Evolutionary conservation across 2,113 vertebrate species (phyloP), one percentile per base, ranked within the genome.

Genomic region (Brachirus orientalis): DNA sequence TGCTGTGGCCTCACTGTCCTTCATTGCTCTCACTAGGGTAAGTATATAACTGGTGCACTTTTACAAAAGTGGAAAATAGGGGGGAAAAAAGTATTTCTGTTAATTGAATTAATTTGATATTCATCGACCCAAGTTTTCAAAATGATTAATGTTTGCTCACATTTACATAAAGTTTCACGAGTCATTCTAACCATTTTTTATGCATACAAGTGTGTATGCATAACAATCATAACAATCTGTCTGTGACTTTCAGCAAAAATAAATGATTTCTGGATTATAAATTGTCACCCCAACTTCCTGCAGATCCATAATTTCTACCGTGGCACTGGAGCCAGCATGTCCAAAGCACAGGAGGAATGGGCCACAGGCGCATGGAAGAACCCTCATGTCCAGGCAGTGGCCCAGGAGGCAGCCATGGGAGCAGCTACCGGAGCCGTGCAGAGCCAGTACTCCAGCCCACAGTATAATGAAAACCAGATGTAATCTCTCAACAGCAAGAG

Each of bases 301-400:
- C 68, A 99, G 97, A 96, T 99, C 73, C 97, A 98, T 80, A 98
- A 96, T 60, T 97, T 95, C 69, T 99, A 99, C 91, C 94, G 97
- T n/a, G 97, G 97, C 46, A 95, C 94, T 0, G 97, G 95, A 0
- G 95, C 93, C 10, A 98, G 97, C 82, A 94, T 99, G 93, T 95
- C 95, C 91, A 98, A 97, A 89, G 97, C 97, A 1, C 97, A 98
- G 88, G 96, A 98, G 71, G 97, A 99, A 79, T 99, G 96, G 97
- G 78, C 95, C 72, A 96, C 96, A 0, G 97, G 97, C 0, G 95
- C 97, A 0, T 99, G 97, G 97, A 99, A 98, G 88, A 98, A 96
- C 63, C 97, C 97, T 0, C 96, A 98, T 0, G 95, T 98, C 7
- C 97, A 98, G 82, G 94, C 95, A 66, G 96, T 95, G 0, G 96